Conservation (phyloP, 2,888 invertebrate species). For the Drosophila paramelanica region DNA sequence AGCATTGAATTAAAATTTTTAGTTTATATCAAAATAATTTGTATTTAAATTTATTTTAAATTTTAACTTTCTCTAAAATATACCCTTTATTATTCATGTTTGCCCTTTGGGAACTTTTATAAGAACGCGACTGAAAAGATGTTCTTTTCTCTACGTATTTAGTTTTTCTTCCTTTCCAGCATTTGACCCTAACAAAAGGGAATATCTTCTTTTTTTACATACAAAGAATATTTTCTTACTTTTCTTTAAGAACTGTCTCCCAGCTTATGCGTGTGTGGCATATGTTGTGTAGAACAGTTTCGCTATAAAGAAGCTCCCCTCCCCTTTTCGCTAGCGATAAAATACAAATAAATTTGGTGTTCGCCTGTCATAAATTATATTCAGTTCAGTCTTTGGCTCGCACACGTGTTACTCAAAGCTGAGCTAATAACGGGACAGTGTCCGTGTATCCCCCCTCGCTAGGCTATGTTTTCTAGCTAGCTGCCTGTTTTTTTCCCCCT, state of each 20-base stretch:
- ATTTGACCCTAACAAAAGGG: too few relatives aligned
- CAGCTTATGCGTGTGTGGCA: conserved; percentile 12
- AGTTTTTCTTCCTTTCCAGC: too few relatives aligned
- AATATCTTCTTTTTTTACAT: neutral
- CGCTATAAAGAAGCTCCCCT: conserved; percentile 15
- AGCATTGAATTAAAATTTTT: too few relatives aligned
- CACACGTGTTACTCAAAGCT: conserved; percentile 71
- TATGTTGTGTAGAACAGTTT: conserved; percentile 30
- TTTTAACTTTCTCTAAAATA: neutral
- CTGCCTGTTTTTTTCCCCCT: conserved; percentile 17
- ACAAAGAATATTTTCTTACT: neutral
- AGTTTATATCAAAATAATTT: too few relatives aligned
- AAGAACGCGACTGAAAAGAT: too few relatives aligned
- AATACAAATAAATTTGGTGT: conserved; percentile 65
- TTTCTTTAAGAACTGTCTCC: neutral
- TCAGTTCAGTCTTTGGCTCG: conserved; percentile 63
- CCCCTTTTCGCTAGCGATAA: conserved; percentile 40
- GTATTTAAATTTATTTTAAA: too few relatives aligned
- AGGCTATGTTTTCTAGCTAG: conserved; percentile 47
- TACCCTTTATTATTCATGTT: neutral
- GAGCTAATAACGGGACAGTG: conserved; percentile 75
- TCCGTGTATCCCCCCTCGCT: conserved; percentile 35
- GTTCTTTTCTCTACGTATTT: too few relatives aligned
- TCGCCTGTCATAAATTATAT: conserved; percentile 70
- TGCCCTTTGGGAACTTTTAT: neutral